Evolutionary conservation across 1,140 invertebrate species (phyloP), one percentile per base, ranked within the genome.

Genomic region (Anagrus nilaparvatae): DNA sequence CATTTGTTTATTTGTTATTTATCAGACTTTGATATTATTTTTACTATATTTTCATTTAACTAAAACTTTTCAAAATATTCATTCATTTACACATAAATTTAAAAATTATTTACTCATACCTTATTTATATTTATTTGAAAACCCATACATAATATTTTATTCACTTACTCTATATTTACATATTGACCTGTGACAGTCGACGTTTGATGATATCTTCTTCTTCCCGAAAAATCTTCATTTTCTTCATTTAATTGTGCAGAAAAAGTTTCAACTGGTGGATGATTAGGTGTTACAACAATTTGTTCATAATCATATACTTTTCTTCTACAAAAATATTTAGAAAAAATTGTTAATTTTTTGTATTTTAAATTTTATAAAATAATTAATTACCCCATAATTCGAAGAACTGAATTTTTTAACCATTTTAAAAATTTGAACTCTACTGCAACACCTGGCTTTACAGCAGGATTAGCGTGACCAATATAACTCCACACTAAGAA

Each of bases 401-500:
- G 74, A 13, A 85, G 69, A 38, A 87, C 67, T 1, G 76, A 70
- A 52, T 75, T 78, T 65, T 82, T 87, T 1, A 92, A 55, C 87
- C 88, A 94, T 30, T 77, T 75, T 50, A 87, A 82, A 46, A 94
- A 81, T 51, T 79, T 80, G 60, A 94, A 94, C 64, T 94, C 87
- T 0, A 84, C 79, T 17, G 91, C 86, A 7, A 84, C 69, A 47
- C 92, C 93, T 14, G 91, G 89, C 61, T 90, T 91, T 7, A 93
- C 86, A 5, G 91, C 90, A 5, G 93, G 91, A 70, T 92, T 96
- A 5, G 87, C 87, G 28, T 86, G 83, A 9, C 90, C 89, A 40
- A 97, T 89, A 59, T 97, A 96, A 52, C 91, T 77, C 81, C 90
- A 96, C 30, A 96, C 75, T 19, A 91, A 63, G 59, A 90, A 81